These are phyloP conservation scores for Drosophila suzukii DNA, from an alignment of 1,140 invertebrate species.

Conservation along the genomic window DNA sequence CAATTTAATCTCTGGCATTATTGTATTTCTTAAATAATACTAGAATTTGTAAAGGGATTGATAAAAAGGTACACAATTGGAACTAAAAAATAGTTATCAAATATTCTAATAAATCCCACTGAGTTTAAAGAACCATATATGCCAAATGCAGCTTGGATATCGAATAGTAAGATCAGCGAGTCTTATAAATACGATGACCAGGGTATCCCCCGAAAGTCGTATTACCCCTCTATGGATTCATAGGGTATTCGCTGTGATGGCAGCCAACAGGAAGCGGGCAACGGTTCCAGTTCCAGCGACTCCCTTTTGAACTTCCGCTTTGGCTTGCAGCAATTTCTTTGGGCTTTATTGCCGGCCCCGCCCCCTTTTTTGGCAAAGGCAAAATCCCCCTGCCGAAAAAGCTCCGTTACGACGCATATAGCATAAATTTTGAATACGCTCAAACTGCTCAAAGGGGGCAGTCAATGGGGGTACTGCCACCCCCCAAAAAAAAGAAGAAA, in stretches of 20 bases:
- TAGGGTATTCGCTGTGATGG: slow-evolving; percentile 46
- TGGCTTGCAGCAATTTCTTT: slow-evolving; percentile 80
- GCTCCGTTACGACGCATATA: slow-evolving; percentile 72
- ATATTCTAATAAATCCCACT: too few relatives aligned
- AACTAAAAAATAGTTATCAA: too few relatives aligned
- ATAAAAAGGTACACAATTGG: too few relatives aligned
- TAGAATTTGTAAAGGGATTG: too few relatives aligned
- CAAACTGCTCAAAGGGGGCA: slow-evolving; percentile 20
- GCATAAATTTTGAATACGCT: slow-evolving; percentile 82
- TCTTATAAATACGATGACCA: background rate
- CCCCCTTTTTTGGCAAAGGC: background rate
- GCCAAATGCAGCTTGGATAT: too few relatives aligned
- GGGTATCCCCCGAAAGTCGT: background rate
- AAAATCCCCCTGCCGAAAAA: slow-evolving; percentile 19
- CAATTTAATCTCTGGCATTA: too few relatives aligned
- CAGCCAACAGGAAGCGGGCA: slow-evolving; percentile 70
- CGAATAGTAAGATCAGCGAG: too few relatives aligned
- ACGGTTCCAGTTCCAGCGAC: slow-evolving; percentile 72
- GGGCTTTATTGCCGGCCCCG: slow-evolving; percentile 69
- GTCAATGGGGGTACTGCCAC: background rate
- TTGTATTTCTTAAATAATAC: too few relatives aligned
- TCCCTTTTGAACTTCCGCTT: slow-evolving; percentile 79
- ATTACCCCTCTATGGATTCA: too few relatives aligned
- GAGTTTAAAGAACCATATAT: too few relatives aligned
- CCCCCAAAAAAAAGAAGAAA: slow-evolving; percentile 50